Evolutionary conservation across 2,797 vertebrate species (phyloP), one percentile per base, ranked within the genome.

Genomic region (Orestias chungarensis): DNA sequence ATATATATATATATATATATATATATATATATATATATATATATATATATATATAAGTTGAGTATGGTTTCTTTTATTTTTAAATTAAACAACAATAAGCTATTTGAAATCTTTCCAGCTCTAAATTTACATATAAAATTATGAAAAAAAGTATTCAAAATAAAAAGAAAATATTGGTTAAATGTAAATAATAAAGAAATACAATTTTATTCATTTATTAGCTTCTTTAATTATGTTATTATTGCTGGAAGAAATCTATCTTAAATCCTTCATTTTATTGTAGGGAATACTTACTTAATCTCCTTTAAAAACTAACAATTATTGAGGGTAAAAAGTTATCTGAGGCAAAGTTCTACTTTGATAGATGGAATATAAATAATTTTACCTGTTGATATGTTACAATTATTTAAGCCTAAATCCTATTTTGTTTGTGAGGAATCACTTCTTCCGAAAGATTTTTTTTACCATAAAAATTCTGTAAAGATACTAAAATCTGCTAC

Each of bases 401-500:
- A 59, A 23, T 6, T 50, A 11, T 31, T 50, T 38, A 38, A 11
- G 11, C 12, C 46, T 49, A 47, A 25, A 10, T 52, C 10, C 9
- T 8, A 25, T 6, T 59, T 49, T 68, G 1, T 64, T 17, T 12
- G 0, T 40, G n/a, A 38, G 62, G 12, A 3, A 23, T 38, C 4
- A 3, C 10, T 1, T 31, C 47, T 62, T 66, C 27, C 25, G 46
- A 64, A 67, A 57, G 25, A 74, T 3, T n/a, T n/a, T n/a, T n/a
- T n/a, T 23, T 23, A 40, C 4, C 4, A 49, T 35, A 61, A n/a
- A 76, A 79, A 73, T 82, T 11, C 25, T 83, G 73, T 83, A 47
- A 57, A 75, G 82, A 84, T 70, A 67, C 49, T 77, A 54, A 84
- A 82, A 83, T 78, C 72, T 69, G 68, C 79, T 80, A 78, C 18